Evolutionary conservation across 2,113 vertebrate genomes (phyloP), one percentile per base, ranked within the genome.

Genomic region (Plotosus lineatus): DNA sequence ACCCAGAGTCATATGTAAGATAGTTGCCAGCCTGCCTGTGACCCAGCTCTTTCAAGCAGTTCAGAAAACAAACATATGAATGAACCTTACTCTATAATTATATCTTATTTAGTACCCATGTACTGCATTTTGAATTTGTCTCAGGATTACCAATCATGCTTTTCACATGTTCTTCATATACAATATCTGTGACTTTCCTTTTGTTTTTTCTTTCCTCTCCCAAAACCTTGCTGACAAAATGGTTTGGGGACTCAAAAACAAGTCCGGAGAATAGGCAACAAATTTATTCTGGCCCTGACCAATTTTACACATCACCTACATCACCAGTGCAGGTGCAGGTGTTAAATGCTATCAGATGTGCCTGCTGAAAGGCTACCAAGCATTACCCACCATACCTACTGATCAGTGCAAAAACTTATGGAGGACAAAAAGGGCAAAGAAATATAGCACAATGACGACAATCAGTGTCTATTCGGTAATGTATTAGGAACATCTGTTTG

Each of bases 331-430:
- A 44, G n/a, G 66, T 69, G n/a, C 38, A 66, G 36, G 38, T 42
- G 21, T 23, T 69, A 26, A 69, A 28, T 17, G 42, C 40, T n/a
- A 44, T 68, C 40, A 26, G 66, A 61, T 38, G 26, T n/a, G 76
- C 38, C 53, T 23, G 33, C 38, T 69, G 79, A 83, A 48, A 46
- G 72, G 60, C 53, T 51, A 78, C 58, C 55, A n/a, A 50, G 60
- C 48, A 19, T 68, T 73, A 56, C 42, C 61, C 14, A 55, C 71
- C 77, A 78, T 60, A 21, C 74, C 36, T 17, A 60, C 48, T 58
- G 82, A 78, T 88, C 84, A 83, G 6, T 12, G 23, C 2, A 56
- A 46, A 77, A 68, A 65, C 44, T 73, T 74, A 44, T 38, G 66
- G 19, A 69, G 48, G 31, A 73, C 28, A 51, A 19, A 73, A 48